Evolutionary conservation across 2,888 invertebrate genomes (phyloP), one percentile per base, ranked within the genome.

Genomic region (Rhagium mordax): DNA sequence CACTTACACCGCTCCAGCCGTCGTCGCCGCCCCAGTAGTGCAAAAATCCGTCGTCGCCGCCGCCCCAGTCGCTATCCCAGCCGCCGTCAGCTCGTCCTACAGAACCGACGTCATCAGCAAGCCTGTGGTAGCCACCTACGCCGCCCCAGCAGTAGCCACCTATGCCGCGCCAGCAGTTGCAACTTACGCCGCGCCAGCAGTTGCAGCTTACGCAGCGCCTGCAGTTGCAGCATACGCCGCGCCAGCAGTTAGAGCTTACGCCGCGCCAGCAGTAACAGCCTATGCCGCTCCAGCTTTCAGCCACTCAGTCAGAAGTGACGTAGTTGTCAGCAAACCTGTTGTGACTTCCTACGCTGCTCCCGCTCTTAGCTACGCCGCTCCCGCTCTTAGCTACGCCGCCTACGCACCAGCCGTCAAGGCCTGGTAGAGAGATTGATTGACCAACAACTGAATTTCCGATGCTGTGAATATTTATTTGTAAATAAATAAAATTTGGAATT

Each of bases 131-230:
- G 10, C 47, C 24, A 41, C 61, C 1, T 61, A 61, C 18, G 81
- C 85, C 7, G 85, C 86, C 2, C 60, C 71, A 1, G 70, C 64
- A 27, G 24, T 61, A n/a, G 76, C 51, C 51, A 13, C 51, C 16
- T 51, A 51, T 18, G 20, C 57, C 49, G 61, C 62, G 16, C 57
- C 71, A 3, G 69, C 61, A 16, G 24, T 61, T 0, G n/a, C 41
- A 3, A 18, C 59, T n/a, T 59, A 59, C 13, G 33, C 59, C 5
- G 33, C 59, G 1, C 68, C 79, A 79, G 5, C 74, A 80, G 7
- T 78, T 81, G 15, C 81, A 78, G 72, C 79, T 20, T 66, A 85
- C 66, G 81, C 85, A 7, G 85, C 86, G 3, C 82, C 89, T 62
- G 84, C 88, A 86, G 86, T 78, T 65, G 21, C 74, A 55, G 57